Evolutionary conservation across 53 echinoderm and acorn worm genomes (phyloP), one percentile per base, ranked within the genome.

Genomic region (Mesocentrotus franciscanus): DNA sequence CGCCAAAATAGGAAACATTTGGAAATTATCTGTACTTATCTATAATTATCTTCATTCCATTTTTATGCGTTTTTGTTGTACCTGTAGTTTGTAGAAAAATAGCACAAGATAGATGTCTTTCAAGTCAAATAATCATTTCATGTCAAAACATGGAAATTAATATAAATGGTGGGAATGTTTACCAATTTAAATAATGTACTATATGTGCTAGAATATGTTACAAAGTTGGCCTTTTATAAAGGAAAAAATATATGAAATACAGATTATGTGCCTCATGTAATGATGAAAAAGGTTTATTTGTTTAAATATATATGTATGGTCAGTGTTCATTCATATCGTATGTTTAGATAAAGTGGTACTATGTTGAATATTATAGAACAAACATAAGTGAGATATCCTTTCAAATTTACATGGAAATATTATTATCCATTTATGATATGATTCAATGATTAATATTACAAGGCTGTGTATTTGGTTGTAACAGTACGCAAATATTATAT

Each of bases 221-320:
- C 56, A 81, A 42, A 81, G 81, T 39, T 42, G 81, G 81, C 81
- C 81, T 81, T 81, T n/a, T 81, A 30, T 74, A 16, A 81, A 81
- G 64, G 49, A 39, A n/a, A 18, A 81, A 81, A 29, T 32, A 81
- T 81, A 81, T 42, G 42, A 81, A 42, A 81, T 81, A 81, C 42
- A 81, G 42, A 81, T 20, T 18, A 42, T 39, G 81, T 81, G 81
- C 81, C 81, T 81, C 39, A 33, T 81, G 81, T 42, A 39, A 39
- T 16, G 17, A 81, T 42, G 81, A 33, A 9, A 42, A 76, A 76
- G 30, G 33, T 32, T 33, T 76, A 81, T 81, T 42, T 42, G 81
- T 81, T 18, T 39, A 81, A 9, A 42, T 81, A 81, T 9, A 35
- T 6, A 39, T 15, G 39, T 39, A 39, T 39, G 39, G 39, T 39